phyloP scores from a whole-genome alignment of 2,113 vertebrate species.

The Psammodynastes pulverulentus region DNA sequence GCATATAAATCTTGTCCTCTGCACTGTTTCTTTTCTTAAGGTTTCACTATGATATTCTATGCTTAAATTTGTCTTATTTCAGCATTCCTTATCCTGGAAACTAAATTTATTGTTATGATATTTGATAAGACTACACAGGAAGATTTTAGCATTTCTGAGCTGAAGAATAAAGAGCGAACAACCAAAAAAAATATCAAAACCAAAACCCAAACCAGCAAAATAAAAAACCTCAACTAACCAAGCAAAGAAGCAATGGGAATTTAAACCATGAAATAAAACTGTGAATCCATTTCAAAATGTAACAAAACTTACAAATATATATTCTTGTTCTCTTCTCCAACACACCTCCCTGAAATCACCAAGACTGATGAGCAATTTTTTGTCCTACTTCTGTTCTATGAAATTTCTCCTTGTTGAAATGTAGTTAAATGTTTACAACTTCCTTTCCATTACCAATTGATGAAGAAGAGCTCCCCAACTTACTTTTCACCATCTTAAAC shows the following conservation, averaged over 20 bases:
- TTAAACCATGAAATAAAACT: neutral
- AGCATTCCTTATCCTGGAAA: neutral
- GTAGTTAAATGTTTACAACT: neutral
- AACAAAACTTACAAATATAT: neutral
- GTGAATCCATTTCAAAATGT: neutral
- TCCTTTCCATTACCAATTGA: neutral
- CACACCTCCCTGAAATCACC: neutral
- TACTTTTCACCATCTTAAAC: neutral
- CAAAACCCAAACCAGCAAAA: neutral
- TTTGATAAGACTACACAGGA: neutral
- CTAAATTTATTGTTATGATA: neutral
- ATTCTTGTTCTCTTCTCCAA: neutral
- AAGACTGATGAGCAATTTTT: neutral
- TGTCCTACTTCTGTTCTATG: neutral
- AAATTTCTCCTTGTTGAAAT: slow-evolving; percentile 4
- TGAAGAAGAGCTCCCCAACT: neutral
- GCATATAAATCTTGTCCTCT: neutral
- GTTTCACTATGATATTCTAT: neutral
- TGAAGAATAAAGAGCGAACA: neutral
- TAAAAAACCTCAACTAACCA: neutral
- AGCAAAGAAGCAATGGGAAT: neutral
- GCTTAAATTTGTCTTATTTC: neutral
- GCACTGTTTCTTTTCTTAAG: neutral
- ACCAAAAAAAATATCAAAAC: neutral
- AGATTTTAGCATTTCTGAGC: neutral